phyloP scores from a whole-genome alignment of 2,113 vertebrate species.

The Fukomys damarensis region DNA sequence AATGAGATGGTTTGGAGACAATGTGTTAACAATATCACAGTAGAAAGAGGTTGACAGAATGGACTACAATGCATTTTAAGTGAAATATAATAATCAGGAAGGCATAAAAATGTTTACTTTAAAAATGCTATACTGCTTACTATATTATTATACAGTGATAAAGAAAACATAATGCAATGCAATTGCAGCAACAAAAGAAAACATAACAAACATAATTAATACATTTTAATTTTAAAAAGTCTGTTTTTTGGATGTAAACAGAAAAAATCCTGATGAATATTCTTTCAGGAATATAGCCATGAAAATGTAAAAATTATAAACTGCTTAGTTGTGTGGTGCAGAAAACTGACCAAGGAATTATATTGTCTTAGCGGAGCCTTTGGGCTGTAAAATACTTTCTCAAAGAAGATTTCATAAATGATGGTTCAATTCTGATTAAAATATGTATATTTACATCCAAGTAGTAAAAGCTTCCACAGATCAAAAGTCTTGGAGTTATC shows the following conservation, averaged over 20 bases:
- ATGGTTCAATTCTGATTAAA: slow-evolving; percentile 53
- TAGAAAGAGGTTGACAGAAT: neutral
- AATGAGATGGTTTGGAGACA: slow-evolving; percentile 25
- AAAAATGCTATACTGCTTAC: slow-evolving; percentile 21
- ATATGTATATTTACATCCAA: slow-evolving; percentile 43
- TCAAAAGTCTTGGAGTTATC: neutral
- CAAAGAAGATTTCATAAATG: slow-evolving; percentile 38
- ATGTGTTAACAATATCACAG: neutral
- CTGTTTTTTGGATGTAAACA: neutral
- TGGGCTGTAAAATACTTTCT: slow-evolving; percentile 25
- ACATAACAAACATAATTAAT: neutral
- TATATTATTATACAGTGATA: neutral
- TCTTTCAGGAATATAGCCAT: slow-evolving; percentile 39
- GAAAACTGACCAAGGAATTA: slow-evolving; percentile 59
- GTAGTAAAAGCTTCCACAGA: slow-evolving; percentile 8
- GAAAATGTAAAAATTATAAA: slow-evolving; percentile 46
- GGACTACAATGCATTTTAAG: neutral
- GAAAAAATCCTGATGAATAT: neutral
- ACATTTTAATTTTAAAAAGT: slow-evolving; percentile 31
- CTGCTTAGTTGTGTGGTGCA: slow-evolving; percentile 32
- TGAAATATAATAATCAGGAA: slow-evolving; percentile 51
- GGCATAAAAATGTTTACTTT: slow-evolving; percentile 18
- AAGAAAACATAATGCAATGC: neutral
- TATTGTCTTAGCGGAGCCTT: slow-evolving; percentile 18
- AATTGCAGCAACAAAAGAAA: slow-evolving; percentile 7